Conservation (phyloP, 1,140 invertebrate species). For the Neodiprion fabricii region DNA sequence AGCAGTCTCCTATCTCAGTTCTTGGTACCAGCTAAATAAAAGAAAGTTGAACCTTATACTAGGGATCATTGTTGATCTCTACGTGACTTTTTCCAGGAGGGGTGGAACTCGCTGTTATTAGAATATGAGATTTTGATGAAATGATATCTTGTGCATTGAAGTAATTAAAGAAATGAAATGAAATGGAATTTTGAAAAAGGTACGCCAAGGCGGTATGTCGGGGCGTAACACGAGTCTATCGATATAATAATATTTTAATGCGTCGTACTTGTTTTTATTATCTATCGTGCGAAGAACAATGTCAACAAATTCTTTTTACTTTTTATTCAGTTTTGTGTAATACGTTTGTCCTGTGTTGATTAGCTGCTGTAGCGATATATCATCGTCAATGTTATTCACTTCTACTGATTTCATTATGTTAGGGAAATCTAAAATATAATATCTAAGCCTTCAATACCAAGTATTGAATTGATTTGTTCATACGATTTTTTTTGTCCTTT, state of each 20-base stretch:
- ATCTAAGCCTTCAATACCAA: not conserved
- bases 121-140: no score
- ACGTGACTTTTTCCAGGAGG: no score
- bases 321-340: slow-evolving; percentile 13
- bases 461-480: not conserved
- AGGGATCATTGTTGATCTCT: no score
- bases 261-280: not conserved
- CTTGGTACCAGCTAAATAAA: no score
- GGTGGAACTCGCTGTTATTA: no score
- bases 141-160: no score
- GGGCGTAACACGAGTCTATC: slow-evolving; percentile 33
- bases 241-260: slow-evolving; percentile 3
- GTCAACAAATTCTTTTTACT: slow-evolving; percentile 22
- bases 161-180: no score
- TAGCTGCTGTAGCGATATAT: not conserved
- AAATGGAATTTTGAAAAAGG: no score
- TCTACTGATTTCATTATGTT: not conserved
- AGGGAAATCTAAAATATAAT: not conserved
- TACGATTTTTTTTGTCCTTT: not conserved
- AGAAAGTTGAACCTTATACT: no score
- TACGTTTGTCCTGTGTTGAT: not conserved
- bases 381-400: not conserved
- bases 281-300: not conserved
- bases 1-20: no score
- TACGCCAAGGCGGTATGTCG: no score